These are phyloP conservation scores for Passerina amoena DNA, from an alignment of 2,113 vertebrate species.

Conservation along the genomic window DNA sequence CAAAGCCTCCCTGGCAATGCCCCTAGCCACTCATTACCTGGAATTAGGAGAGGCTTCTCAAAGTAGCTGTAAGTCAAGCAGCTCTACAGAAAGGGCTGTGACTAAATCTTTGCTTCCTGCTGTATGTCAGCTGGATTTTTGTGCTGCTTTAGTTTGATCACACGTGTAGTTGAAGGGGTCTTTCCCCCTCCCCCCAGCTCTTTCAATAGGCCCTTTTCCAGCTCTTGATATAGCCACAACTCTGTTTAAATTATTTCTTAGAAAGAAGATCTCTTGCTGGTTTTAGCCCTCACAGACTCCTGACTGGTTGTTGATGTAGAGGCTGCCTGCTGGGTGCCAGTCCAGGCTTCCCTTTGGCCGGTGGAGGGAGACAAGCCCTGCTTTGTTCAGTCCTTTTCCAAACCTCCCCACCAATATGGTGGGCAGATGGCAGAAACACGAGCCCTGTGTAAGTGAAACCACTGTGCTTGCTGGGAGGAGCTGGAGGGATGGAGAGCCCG, in stretches of 20 bases:
- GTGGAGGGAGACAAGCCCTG: conserved; percentile 5
- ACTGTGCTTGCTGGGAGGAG: not conserved
- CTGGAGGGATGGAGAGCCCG: not conserved
- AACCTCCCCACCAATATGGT: not conserved
- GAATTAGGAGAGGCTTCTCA: not conserved
- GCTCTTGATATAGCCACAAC: not conserved
- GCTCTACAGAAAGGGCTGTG: not conserved
- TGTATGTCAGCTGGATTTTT: not conserved
- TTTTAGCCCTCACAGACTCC: not conserved
- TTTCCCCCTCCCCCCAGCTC: accelerated
- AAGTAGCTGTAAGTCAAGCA: not conserved
- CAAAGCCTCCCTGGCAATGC: not conserved
- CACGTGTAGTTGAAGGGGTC: not conserved
- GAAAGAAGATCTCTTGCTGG: not conserved
- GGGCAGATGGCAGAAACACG: conserved; percentile 4
- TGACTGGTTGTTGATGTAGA: conserved; percentile 11
- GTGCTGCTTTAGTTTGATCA: not conserved
- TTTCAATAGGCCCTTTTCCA: not conserved
- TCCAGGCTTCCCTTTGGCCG: not conserved
- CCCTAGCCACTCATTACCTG: not conserved
- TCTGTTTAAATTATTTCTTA: conserved; percentile 10
- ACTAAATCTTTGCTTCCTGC: not conserved
- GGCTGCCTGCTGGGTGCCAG: conserved; percentile 41
- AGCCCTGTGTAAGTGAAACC: conserved; percentile 1
- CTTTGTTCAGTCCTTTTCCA: not conserved